These are phyloP conservation scores for Arctocebus calabarensis DNA, from an alignment of 2,797 vertebrate species.

Conservation along the genomic window DNA sequence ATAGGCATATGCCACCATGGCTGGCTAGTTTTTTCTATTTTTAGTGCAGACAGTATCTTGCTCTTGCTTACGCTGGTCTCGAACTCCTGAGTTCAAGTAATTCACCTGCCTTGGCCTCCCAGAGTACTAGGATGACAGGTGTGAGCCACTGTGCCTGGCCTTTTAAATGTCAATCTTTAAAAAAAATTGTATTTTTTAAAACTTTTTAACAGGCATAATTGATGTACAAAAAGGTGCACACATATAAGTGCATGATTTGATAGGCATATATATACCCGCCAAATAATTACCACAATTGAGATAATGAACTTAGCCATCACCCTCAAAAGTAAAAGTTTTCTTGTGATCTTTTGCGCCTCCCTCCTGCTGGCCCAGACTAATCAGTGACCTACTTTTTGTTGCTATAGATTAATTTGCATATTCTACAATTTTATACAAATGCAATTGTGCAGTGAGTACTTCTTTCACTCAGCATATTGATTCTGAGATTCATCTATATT, in stretches of 20 bases:
- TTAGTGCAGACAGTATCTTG: too few relatives aligned
- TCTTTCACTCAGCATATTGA: neutral
- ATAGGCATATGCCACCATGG: too few relatives aligned
- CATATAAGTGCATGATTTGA: neutral
- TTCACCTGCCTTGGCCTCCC: too few relatives aligned
- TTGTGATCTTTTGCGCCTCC: neutral
- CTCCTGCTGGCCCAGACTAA: neutral
- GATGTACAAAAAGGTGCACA: neutral
- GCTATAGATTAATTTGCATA: neutral
- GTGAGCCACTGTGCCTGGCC: too few relatives aligned
- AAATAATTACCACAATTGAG: conserved; percentile 21
- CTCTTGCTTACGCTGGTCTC: too few relatives aligned
- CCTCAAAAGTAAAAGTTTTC: conserved; percentile 28
- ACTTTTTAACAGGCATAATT: neutral
- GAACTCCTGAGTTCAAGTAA: too few relatives aligned
- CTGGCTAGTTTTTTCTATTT: too few relatives aligned
- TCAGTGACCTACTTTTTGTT: neutral
- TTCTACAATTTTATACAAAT: conserved; percentile 23
- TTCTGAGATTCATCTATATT: conserved; percentile 32
- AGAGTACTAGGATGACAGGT: too few relatives aligned
- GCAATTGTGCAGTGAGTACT: neutral
- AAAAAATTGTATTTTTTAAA: neutral
- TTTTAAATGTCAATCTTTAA: neutral
- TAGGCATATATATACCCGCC: neutral
- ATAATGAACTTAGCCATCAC: neutral